Conservation (phyloP, 1,140 invertebrate genomes). For the Caenorhabditis latens region DNA sequence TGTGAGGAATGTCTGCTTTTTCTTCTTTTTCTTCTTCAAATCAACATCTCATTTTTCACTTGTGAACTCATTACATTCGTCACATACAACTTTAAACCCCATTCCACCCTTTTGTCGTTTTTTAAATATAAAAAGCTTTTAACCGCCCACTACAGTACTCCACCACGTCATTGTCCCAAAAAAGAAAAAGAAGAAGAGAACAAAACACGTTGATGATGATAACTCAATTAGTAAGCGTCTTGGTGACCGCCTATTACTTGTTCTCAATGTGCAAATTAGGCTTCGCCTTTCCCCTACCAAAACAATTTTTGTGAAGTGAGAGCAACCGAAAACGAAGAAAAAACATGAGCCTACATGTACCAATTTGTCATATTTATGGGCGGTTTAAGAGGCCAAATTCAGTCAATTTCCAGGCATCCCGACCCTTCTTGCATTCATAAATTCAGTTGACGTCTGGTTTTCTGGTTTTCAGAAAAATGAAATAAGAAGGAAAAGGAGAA, state of each 20-base stretch:
- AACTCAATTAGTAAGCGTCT: conserved; percentile 44
- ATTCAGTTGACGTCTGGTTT: not conserved
- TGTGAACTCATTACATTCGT: not conserved
- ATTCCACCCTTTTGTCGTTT: not conserved
- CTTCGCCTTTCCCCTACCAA: not conserved
- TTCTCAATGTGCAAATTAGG: conserved; percentile 28
- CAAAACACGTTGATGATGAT: conserved; percentile 22
- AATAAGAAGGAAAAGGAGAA: not conserved
- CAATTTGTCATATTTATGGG: not conserved
- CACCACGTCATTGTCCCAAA: not conserved
- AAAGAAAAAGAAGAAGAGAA: not conserved
- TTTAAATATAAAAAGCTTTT: not conserved
- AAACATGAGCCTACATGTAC: not conserved
- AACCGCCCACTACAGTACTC: conserved; percentile 21
- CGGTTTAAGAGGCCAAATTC: not conserved
- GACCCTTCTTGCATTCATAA: not conserved
- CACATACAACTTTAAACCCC: not conserved
- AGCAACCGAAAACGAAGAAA: not conserved
- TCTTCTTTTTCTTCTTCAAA: not conserved
- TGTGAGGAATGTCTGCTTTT: not conserved
- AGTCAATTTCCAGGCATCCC: not conserved
- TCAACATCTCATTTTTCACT: conserved; percentile 36
- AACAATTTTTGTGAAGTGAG: conserved; percentile 8
- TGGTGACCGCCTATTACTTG: conserved; percentile 40
- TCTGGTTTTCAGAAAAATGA: not conserved